Evolutionary conservation across 1,140 invertebrate species (phyloP), one percentile per base, ranked within the genome.

Genomic region (Zeugodacus cucurbitae): DNA sequence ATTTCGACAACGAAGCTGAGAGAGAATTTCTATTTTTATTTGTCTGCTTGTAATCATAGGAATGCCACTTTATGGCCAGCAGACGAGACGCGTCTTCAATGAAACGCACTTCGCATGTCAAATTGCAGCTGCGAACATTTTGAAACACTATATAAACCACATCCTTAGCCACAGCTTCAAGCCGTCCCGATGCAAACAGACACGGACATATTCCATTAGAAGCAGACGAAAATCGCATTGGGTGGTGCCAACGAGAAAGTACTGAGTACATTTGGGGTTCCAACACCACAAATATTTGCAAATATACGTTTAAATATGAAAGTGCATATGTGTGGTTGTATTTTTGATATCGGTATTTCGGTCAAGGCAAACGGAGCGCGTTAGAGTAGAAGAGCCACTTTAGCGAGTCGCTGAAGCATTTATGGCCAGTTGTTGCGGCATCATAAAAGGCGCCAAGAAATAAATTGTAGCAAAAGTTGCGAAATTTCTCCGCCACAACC

Each of bases 11-110:
- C 34, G 20, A 6, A 48, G 74, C 37, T n/a, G 41, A 44, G 41
- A 82, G 20, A 82, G 22, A 22, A 82, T 82, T 82, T 48, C n/a
- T 82, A 48, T 82, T 44, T 82, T 48, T 82, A 82, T 82, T 82
- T 82, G n/a, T 82, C 44, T 54, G 41, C 29, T 5, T 41, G 37
- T 41, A 74, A 74, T 74, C 67, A 74, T 37, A 48, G 74, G 26
- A 26, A 48, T 82, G 20, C 26, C 44, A 48, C 29, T 82, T 82
- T 82, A 82, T 82, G 74, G 22, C 41, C 7, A n/a, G 3, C 41
- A 54, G 74, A 48, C 41, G 22, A 44, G 41, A 78, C 74, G 34
- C 67, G 37, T 44, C 10, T 48, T 82, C 41, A 48, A 14, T 82
- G 41, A 26, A 48, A 54, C 6, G 41, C 22, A 82, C 44, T 82